Base-by-base conservation (phyloP, 2,113 vertebrate genomes). In the Eulacestoma nigropectus region DNA sequence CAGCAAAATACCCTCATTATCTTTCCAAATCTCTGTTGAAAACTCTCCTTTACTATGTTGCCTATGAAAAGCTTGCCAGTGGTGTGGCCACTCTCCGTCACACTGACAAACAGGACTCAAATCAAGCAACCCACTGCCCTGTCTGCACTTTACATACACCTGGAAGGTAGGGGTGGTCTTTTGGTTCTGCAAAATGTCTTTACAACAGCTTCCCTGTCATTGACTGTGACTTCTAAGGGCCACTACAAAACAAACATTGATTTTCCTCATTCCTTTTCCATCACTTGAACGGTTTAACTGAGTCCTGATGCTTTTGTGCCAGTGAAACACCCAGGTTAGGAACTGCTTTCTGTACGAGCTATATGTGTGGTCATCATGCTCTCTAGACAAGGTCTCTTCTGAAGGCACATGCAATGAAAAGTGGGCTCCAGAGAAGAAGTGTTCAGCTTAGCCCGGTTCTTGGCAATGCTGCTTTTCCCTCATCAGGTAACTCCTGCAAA, bases 401-500 rank as follows among this genome's bases (percentile, higher is more conserved):
- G 41, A 94, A 85, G 57, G 49, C 15, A 16, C 12, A 20, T 29
- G 21, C 49, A 65, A 21, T 62, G 81, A 88, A 63, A 94, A 96
- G 32, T 50, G 57, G 49, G 37, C 52, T 93, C 46, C 55, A 81
- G 42, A 92, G 84, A 21, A 72, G 37, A 84, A 89, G 13, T 30
- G 27, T 59, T 90, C 77, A 57, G 13, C 33, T 88, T 50, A 81
- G 32, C 70, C 75, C 69, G 76, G 8, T 55, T 92, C 64, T 95
- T 94, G 78, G 84, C 64, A 87, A 19, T n/a, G 17, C 46, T 82
- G 62, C 32, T 79, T 95, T 88, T 87, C 84, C 57, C 37, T 91
- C 90, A 53, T 93, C 6, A 9, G n/a, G 74, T 94, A n/a, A n/a
- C 44, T 93, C 50, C 50, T 84, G 84, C 55, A 79, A 95, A 95